Base-by-base conservation (phyloP, 64 coral and sea anemone species). In the Acropora yongei region DNA sequence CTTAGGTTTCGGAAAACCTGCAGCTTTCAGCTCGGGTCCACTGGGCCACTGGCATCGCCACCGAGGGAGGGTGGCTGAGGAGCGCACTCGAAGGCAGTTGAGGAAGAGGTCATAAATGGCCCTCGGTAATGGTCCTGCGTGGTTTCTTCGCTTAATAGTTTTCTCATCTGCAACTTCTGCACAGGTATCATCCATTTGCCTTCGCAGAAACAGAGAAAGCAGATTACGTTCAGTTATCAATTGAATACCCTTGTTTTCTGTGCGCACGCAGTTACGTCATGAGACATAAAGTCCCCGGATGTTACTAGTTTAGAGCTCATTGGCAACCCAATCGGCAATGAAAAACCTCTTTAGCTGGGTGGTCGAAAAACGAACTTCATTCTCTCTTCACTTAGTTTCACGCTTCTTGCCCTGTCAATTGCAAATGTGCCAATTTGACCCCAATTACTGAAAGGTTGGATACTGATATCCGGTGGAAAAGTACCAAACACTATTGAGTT, bases 1-100 rank as follows among this genome's bases (percentile, higher is more conserved):
- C 47, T 84, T 93, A 0, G 95, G 95, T 97, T 94, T 97, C 48
- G 95, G 95, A 84, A 97, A 97, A 68, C 95, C 95, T 66, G 91
- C 78, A 69, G 91, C 92, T 88, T 97, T 97, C 20, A 97, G 71
- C 39, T 94, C 95, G 14, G 91, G 92, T 79, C 89, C 92, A 30
- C 92, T 97, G 12, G 95, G 95, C 47, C 93, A 96, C 4, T 88
- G 92, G 50, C 93, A 96, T 61, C 76, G 69, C 44, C 57, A 76
- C 74, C 19, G 18, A 75, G 84, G 84, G n/a, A 92, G 82, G 79
- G 92, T 92, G 82, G 82, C 17, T 85, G 65, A 41, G 82, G 63
- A 85, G 68, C 91, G 81, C 41, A 87, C 76, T n/a, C 95, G 87
- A 55, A 96, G 51, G 40, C 86, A 86, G 11, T 80, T 93, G 1